Base-by-base conservation (phyloP, 2,888 invertebrate species). In the Linnaemya vulpina region DNA sequence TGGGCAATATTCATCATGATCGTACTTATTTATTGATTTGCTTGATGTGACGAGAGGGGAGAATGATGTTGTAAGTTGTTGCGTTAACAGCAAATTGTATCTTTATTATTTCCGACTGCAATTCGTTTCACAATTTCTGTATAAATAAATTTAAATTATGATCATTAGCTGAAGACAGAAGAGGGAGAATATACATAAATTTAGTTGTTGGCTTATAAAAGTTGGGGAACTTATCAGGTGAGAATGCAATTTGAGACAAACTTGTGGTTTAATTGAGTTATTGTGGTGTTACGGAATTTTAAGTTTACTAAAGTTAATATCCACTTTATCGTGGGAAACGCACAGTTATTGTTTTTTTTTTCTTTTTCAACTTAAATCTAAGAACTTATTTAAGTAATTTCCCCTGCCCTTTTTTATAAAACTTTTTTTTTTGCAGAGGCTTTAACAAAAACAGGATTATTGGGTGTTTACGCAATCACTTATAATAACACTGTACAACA, bases 1-100 rank as follows among this genome's bases (percentile, higher is more conserved):
- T 82, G 82, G 85, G 85, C 82, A 71, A 78, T 67, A 65, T 77
- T 43, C 62, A 40, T 81, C 70, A 51, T 62, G 43, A 82, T 46
- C 63, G 55, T 73, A 68, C 35, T 46, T 70, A 55, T 79, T 68
- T 78, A 78, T 78, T 74, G 76, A 74, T 83, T 83, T 76, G 38
- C 17, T 71, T 55, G 43, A 38, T 53, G 15, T 22, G 46, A 62
- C 49, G 53, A 17, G 60, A 30, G 35, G 38, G 15, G n/a, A 67
- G 43, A 55, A 38, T 53, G 22, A 58, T 73, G 40, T 71, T 82
- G 63, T 70, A 71, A 77, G 58, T 76, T 82, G 58, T 82, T 65
- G 71, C 63, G 53, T 76, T 82, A 76, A 76, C 58, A 65, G n/a
- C 70, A 67, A 65, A 51, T 77, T 65, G 30, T 71, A 22, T 65